These are phyloP conservation scores for Thera britannica DNA, from an alignment of 2,888 invertebrate species.

Conservation along the genomic window DNA sequence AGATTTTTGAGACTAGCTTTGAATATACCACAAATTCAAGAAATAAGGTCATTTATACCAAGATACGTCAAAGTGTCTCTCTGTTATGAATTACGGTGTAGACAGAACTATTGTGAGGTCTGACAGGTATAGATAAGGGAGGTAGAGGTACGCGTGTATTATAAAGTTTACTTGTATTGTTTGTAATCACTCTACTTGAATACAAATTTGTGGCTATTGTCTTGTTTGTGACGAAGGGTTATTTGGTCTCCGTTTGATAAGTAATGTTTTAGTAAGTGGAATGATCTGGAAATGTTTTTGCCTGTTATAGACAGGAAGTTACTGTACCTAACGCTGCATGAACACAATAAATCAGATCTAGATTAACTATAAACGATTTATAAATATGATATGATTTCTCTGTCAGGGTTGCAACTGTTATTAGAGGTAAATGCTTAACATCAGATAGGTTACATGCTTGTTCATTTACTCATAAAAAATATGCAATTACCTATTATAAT, in stretches of 20 bases:
- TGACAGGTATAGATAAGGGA: slow-evolving; percentile 33
- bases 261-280: background rate
- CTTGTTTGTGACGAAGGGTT: slow-evolving; percentile 15
- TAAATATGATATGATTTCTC: too few species aligned
- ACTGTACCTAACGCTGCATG: too few species aligned
- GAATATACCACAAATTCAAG: background rate
- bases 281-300: too few species aligned
- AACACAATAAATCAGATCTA: too few species aligned
- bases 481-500: too few species aligned
- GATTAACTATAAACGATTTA: too few species aligned
- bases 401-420: too few species aligned
- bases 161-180: slow-evolving; percentile 35
- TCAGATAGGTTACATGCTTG: too few species aligned
- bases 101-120: slow-evolving; percentile 22
- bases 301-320: too few species aligned
- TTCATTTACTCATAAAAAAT: too few species aligned
- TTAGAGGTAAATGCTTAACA: too few species aligned
- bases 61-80: slow-evolving; percentile 22
- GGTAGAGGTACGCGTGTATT: slow-evolving; percentile 29
- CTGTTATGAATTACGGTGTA: slow-evolving; percentile 18
- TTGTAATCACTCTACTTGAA: slow-evolving; percentile 36
- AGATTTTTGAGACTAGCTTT: too few species aligned
- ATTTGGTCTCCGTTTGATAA: slow-evolving; percentile 12
- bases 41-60: slow-evolving; percentile 17
- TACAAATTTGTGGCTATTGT: slow-evolving; percentile 37